Evolutionary conservation across 2,888 invertebrate species (phyloP), one percentile per base, ranked within the genome.

Genomic region (Tenthredo scrophulariae): DNA sequence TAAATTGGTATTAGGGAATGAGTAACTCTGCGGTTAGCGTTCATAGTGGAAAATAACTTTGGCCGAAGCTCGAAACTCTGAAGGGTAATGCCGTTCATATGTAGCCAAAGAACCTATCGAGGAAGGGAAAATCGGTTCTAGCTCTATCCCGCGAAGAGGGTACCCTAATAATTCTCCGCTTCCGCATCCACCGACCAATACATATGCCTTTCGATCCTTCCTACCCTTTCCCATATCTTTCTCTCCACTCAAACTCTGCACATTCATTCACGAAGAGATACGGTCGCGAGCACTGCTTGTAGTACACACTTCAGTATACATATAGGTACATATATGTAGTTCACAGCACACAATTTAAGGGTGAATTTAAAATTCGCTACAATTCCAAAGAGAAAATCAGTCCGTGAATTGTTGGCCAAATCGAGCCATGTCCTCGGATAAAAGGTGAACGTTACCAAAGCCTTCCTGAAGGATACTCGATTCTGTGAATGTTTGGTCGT

Each of bases 351-450:
- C 67, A 29, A 67, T 67, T 67, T 67, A 67, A 67, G 10, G 74
- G 40, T 22, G 43, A 74, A 43, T 74, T 15, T 13, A 43, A 43
- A 74, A 43, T 43, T 74, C 74, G n/a, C 26, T 43, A 74, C 74
- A 74, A 74, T 74, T 22, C 43, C 43, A 40, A 40, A 74, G 15
- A 43, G 74, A 22, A 74, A 74, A 74, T 74, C 74, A 74, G 74
- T 46, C 74, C 43, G 26, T 26, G 74, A 74, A 74, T 74, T 43
- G 74, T 74, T 43, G 74, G 26, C 40, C 9, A 88, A 89, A 90
- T 89, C 87, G 86, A 85, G 46, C 79, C 85, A 87, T 86, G 86
- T 79, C 86, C 77, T 54, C 54, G 87, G 88, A 88, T 88, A 88
- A 88, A 88, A 86, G 85, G 26, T 80, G 83, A 46, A 84, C 84